Evolutionary conservation across 2,113 vertebrate genomes (phyloP).

Genomic region (Brachirus orientalis): DNA sequence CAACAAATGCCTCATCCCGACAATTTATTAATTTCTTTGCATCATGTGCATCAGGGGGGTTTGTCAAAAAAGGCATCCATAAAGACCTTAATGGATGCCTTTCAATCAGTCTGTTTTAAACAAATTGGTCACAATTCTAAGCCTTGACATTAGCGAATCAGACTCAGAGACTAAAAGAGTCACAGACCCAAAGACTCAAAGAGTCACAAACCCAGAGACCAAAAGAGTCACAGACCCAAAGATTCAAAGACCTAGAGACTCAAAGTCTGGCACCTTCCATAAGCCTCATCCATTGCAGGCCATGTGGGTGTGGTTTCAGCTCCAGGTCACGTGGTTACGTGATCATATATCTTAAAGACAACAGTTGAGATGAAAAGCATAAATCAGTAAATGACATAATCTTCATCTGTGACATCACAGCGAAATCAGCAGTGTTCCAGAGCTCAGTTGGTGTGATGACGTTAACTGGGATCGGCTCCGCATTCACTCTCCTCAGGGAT

Average conservation of each 20-base stretch:
- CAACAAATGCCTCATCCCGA: too few relatives aligned
- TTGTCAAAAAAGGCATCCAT: too few relatives aligned
- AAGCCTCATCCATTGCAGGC: not conserved
- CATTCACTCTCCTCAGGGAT: conserved; percentile 92
- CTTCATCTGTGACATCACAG: conserved; percentile 1
- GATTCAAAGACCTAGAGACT: not conserved
- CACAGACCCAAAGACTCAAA: not conserved
- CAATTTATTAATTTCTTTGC: too few relatives aligned
- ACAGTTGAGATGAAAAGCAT: conserved; percentile 4
- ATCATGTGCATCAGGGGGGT: too few relatives aligned
- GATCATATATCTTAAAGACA: conserved; percentile 39
- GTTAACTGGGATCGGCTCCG: conserved; percentile 75
- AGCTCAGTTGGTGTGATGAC: conserved; percentile 58
- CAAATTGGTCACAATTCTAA: too few relatives aligned
- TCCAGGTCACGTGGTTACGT: conserved; percentile 35
- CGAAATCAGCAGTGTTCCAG: conserved; percentile 38
- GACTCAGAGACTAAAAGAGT: too few relatives aligned
- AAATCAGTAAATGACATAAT: conserved; percentile 30
- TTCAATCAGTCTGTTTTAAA: too few relatives aligned
- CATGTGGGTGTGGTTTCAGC: conserved; percentile 23
- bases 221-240: not conserved
- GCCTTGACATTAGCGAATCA: not conserved
- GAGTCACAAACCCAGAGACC: not conserved
- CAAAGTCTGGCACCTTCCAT: not conserved
- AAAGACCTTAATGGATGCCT: too few relatives aligned